Conservation (phyloP, 2,888 invertebrate species). For the Actias luna region DNA sequence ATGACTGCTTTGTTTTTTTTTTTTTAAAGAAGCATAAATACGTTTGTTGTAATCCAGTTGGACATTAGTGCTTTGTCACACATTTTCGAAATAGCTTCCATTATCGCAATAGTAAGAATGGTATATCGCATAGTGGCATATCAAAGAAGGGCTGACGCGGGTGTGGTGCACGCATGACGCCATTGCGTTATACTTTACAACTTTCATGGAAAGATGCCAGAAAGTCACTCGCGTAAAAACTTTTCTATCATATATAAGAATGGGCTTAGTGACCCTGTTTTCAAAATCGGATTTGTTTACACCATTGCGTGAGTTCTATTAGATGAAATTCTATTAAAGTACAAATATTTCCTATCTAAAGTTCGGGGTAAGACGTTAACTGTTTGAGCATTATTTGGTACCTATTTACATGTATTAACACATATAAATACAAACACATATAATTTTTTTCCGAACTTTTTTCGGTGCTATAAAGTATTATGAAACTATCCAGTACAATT, state of each 20-base stretch:
- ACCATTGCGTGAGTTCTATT: background rate
- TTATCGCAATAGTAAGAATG: background rate
- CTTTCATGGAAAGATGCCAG: constrained; percentile 6
- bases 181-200: constrained; percentile 4
- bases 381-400: background rate
- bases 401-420: too few species aligned
- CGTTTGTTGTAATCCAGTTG: too few species aligned
- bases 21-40: background rate
- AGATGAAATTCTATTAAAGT: background rate
- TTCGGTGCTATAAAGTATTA: too few species aligned
- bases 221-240: background rate
- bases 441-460: too few species aligned
- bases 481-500: too few species aligned
- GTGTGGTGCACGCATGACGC: background rate
- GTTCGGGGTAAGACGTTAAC: background rate
- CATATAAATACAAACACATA: too few species aligned
- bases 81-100: background rate
- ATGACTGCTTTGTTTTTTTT: too few species aligned
- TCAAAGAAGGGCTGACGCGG: background rate
- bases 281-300: background rate
- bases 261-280: background rate
- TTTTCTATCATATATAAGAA: background rate
- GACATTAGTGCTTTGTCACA: background rate
- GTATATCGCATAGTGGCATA: background rate
- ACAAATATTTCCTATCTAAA: background rate